phyloP scores from a whole-genome alignment of 2,888 invertebrate species.

The Sepiola atlantica region DNA sequence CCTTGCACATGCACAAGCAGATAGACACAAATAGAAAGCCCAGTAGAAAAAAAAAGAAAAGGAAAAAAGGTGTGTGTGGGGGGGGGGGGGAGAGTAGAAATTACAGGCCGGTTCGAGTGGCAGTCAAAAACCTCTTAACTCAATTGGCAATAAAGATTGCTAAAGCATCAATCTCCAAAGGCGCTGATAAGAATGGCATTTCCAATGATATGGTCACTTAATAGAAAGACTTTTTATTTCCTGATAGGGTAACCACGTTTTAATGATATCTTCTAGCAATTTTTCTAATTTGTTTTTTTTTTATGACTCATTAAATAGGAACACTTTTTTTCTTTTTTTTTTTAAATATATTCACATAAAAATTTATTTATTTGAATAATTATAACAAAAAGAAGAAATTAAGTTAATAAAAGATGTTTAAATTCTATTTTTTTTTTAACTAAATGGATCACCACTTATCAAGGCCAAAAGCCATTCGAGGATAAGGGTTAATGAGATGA shows the following conservation, averaged over 20 bases:
- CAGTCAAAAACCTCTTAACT: constrained; percentile 15
- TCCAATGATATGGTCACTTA: background rate
- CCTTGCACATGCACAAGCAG: background rate
- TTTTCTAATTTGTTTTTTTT: background rate
- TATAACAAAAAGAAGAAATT: background rate
- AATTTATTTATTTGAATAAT: background rate
- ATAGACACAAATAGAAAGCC: background rate
- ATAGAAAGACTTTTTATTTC: background rate
- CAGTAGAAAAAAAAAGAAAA: background rate
- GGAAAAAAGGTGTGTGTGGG: no score
- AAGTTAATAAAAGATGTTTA: no score
- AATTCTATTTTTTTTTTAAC: no score
- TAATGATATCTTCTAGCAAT: background rate
- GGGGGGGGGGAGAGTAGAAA: background rate
- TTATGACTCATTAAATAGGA: background rate
- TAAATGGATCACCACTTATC: no score
- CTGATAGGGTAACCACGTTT: background rate
- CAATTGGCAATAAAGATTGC: constrained; percentile 15
- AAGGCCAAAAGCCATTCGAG: no score
- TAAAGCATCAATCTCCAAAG: background rate
- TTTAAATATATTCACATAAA: background rate
- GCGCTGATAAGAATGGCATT: background rate
- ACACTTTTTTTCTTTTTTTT: no score
- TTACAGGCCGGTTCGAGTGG: background rate
- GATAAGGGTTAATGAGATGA: no score